A percentile compares a stretch with the other conserved stretches of the same genome.
Evolutionary conservation across 2,888 invertebrate genomes (phyloP).

Genomic region (Apomyelois bistriatella): DNA sequence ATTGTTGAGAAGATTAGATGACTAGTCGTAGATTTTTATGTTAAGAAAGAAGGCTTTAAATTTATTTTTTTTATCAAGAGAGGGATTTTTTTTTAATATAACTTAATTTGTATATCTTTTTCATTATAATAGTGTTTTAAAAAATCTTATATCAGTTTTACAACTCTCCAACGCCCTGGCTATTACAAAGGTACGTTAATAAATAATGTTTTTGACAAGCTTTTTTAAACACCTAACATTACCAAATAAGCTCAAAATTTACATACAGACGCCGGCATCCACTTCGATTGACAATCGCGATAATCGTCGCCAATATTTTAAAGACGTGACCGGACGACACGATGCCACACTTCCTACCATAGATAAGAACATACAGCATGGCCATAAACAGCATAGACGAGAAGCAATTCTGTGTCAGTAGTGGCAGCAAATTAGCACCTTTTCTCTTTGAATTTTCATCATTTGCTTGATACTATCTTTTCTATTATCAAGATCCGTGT

Average conservation of each 20-base stretch:
- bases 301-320: conserved; percentile 49
- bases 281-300: conserved; percentile 46
- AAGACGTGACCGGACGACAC: conserved; percentile 48
- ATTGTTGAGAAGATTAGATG: too few relatives aligned
- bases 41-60: too few relatives aligned
- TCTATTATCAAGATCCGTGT: not conserved
- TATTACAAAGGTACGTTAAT: too few relatives aligned
- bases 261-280: conserved; percentile 9
- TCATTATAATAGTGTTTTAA: too few relatives aligned
- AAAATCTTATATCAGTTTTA: too few relatives aligned
- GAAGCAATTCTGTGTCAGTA: conserved; percentile 15
- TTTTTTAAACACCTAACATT: too few relatives aligned
- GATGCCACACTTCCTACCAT: conserved; percentile 22
- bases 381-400: not conserved
- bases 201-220: too few relatives aligned
- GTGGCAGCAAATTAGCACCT: conserved; percentile 17
- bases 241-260: not conserved
- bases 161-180: too few relatives aligned
- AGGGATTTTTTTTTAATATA: too few relatives aligned
- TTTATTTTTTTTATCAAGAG: too few relatives aligned
- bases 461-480: not conserved
- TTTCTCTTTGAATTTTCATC: conserved; percentile 8
- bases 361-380: not conserved
- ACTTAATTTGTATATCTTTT: too few relatives aligned
- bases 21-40: too few relatives aligned